Evolutionary conservation across 1,140 invertebrate genomes (phyloP).

Genomic region (Nasonia longicornis): DNA sequence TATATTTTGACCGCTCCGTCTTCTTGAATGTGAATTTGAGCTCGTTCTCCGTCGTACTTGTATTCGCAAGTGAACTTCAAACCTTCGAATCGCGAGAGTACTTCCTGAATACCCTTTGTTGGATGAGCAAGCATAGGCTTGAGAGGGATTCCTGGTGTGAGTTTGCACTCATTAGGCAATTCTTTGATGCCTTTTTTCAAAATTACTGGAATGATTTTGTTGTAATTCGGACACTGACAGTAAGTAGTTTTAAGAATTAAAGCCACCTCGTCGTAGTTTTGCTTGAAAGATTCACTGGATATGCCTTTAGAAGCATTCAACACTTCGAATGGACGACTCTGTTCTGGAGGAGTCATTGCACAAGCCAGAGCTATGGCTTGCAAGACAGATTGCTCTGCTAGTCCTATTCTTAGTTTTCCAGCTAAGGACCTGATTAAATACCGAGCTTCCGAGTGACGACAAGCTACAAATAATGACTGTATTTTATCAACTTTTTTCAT

Average conservation of each 20-base stretch:
- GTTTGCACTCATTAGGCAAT: constrained; percentile 85
- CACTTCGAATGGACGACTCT: constrained; percentile 76
- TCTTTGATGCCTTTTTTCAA: constrained; percentile 84
- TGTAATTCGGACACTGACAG: constrained; percentile 97
- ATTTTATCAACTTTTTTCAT: constrained; percentile 94
- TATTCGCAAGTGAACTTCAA: constrained; percentile 98
- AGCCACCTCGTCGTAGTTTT: constrained; percentile 81
- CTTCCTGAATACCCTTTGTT: constrained; percentile 92
- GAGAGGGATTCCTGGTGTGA: constrained; percentile 93
- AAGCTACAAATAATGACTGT: constrained; percentile 92
- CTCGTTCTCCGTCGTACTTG: constrained; percentile 99
- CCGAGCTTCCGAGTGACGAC: constrained; percentile 89
- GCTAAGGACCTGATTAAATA: constrained; percentile 92
- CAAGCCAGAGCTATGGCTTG: constrained; percentile 91
- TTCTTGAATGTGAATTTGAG: constrained; percentile 87
- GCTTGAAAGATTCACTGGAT: constrained; percentile 82
- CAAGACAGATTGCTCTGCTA: constrained; percentile 96
- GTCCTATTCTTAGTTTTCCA: constrained; percentile 95
- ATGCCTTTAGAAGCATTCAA: constrained; percentile 75
- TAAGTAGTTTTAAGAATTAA: constrained; percentile 93
- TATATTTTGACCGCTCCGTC: constrained; percentile 85
- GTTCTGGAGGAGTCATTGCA: constrained; percentile 77
- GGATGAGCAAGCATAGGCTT: constrained; percentile 99
- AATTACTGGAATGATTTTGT: constrained; percentile 85
- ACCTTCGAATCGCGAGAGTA: constrained; percentile 91